Evolutionary conservation across 2,113 vertebrate species (phyloP).

Genomic region (Diadophis punctatus): DNA sequence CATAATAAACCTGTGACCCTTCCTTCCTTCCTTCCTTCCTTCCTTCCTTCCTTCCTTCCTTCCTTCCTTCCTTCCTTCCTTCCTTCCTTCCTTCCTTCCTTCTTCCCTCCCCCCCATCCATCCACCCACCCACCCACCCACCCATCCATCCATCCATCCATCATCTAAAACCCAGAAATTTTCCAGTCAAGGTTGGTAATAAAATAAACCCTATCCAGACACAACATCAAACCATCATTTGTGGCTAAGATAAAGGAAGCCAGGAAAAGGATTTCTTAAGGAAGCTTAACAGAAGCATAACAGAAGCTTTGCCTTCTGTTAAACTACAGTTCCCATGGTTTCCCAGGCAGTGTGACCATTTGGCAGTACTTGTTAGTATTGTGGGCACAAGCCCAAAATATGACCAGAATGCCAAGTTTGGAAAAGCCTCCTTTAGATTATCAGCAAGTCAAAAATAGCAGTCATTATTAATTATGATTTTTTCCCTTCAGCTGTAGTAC

Average conservation of each 20-base stretch:
- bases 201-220: not conserved
- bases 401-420: not conserved
- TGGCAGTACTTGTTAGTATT: not conserved
- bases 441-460: slow-evolving; percentile 14
- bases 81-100: not conserved
- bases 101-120: too few relatives aligned
- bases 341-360: not conserved
- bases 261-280: not conserved
- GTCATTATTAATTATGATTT: not conserved
- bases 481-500: not conserved
- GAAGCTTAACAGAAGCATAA: not conserved
- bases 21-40: too few relatives aligned
- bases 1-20: not conserved
- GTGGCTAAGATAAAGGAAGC: not conserved
- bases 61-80: not conserved
- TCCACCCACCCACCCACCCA: too few relatives aligned
- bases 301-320: not conserved
- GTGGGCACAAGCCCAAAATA: not conserved
- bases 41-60: too few relatives aligned
- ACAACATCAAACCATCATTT: not conserved
- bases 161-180: not conserved
- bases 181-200: not conserved
- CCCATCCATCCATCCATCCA: too few relatives aligned
- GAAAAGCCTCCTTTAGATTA: not conserved
- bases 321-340: not conserved